These are phyloP conservation scores for Euphysa ruthae DNA, from an alignment of 30 jellyfish, hydroid and myxozoan species.

Conservation along the genomic window DNA sequence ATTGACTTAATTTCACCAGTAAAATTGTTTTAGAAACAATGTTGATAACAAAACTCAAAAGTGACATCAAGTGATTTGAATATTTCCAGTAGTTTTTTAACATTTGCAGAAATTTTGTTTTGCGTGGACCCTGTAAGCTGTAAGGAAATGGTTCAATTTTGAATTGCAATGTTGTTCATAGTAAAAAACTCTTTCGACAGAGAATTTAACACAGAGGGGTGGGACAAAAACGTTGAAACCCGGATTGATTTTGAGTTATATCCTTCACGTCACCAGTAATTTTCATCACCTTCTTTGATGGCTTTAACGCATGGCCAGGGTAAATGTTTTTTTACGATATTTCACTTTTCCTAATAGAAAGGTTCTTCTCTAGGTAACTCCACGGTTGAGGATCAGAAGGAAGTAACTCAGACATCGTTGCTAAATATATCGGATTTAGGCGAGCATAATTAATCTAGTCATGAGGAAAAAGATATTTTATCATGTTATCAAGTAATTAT, in stretches of 20 bases:
- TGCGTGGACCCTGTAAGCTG: conserved; percentile 3
- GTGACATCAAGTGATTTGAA: neutral
- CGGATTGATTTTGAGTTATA: conserved; percentile 14
- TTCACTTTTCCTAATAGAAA: conserved; percentile 6
- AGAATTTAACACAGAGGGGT: conserved; percentile 9
- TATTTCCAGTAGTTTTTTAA: neutral
- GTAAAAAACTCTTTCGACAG: conserved; percentile 10
- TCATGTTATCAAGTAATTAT: neutral
- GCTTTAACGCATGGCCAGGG: conserved; percentile 22
- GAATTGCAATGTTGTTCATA: neutral
- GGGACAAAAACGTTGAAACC: conserved; percentile 21
- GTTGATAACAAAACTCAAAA: neutral
- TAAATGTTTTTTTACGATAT: conserved; percentile 4
- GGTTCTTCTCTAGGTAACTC: neutral
- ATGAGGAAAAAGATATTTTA: neutral
- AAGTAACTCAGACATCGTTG: neutral
- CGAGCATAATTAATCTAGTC: neutral
- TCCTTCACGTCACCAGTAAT: conserved; percentile 10
- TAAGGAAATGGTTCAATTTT: neutral
- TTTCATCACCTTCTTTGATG: neutral
- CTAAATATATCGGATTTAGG: no score
- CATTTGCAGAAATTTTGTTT: neutral
- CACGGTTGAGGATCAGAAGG: neutral
- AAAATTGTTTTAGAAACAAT: neutral
- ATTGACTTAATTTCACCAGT: neutral